Evolutionary conservation across 2,888 invertebrate genomes (phyloP).

Genomic region (Drosophila engyochracea): DNA sequence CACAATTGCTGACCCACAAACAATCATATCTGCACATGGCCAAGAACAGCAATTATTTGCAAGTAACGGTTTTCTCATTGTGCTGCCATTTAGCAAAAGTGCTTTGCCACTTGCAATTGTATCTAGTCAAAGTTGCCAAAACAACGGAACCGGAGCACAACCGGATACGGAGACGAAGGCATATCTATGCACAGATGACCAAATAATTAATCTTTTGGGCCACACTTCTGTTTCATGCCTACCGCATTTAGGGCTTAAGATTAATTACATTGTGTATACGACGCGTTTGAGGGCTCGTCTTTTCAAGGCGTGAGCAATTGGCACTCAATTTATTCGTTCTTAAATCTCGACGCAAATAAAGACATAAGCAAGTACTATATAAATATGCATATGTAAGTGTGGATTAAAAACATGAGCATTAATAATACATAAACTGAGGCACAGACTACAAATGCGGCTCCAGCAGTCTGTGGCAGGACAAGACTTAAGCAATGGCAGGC

Average conservation of each 20-base stretch:
- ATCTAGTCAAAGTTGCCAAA: slow-evolving; percentile 36
- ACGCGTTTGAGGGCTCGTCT: slow-evolving; percentile 40
- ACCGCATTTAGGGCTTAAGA: slow-evolving; percentile 42
- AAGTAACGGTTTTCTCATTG: slow-evolving; percentile 41
- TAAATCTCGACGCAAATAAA: slow-evolving; percentile 16
- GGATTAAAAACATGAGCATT: slow-evolving; percentile 44
- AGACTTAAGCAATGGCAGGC: slow-evolving; percentile 30
- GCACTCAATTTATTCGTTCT: slow-evolving; percentile 58
- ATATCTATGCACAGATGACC: slow-evolving; percentile 20
- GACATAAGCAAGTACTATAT: not conserved
- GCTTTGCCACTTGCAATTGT: slow-evolving; percentile 45
- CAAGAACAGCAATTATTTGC: slow-evolving; percentile 52
- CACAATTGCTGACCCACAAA: slow-evolving; percentile 34
- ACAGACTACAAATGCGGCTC: slow-evolving; percentile 55
- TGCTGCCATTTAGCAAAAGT: slow-evolving; percentile 66
- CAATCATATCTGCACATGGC: slow-evolving; percentile 14
- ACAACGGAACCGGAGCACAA: slow-evolving; percentile 23
- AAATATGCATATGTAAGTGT: slow-evolving; percentile 33
- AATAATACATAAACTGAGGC: slow-evolving; percentile 56
- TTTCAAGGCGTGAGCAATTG: slow-evolving; percentile 53
- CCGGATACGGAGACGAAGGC: slow-evolving; percentile 18
- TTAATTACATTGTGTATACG: slow-evolving; percentile 64
- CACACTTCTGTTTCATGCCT: not conserved
- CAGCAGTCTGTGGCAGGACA: slow-evolving; percentile 56
- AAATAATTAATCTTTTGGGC: slow-evolving; percentile 61